Conservation (phyloP, 2,113 vertebrate genomes). For the Rhinolophus ferrumequinum region DNA sequence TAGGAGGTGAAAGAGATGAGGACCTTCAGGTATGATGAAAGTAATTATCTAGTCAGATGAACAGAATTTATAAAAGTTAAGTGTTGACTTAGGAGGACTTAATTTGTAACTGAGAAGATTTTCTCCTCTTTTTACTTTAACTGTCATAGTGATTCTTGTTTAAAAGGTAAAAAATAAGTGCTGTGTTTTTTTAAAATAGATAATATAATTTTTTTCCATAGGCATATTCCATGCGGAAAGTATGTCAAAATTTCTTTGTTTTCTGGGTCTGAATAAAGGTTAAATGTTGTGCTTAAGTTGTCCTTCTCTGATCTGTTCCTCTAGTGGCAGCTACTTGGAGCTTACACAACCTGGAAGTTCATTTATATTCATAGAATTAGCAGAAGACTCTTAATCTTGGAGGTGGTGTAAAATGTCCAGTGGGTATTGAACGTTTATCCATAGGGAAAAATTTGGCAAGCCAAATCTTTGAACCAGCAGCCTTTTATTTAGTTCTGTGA, state of each 20-base stretch:
- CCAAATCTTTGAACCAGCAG: background rate
- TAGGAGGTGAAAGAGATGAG: background rate
- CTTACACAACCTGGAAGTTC: background rate
- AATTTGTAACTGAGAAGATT: conserved; percentile 1
- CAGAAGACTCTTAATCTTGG: background rate
- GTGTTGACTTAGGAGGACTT: background rate
- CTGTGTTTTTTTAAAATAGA: background rate
- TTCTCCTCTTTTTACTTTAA: background rate
- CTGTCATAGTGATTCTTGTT: background rate
- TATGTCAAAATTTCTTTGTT: background rate
- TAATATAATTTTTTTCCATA: background rate
- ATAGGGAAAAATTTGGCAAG: background rate
- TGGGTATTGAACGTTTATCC: background rate
- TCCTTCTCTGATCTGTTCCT: background rate
- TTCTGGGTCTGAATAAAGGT: conserved; percentile 30
- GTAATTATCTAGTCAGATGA: conserved; percentile 23
- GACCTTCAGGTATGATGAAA: background rate
- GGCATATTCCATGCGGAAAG: background rate
- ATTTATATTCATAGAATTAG: conserved; percentile 31
- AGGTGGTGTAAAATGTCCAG: background rate
- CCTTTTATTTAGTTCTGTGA: conserved; percentile 32
- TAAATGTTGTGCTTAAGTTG: background rate
- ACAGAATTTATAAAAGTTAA: conserved; percentile 19
- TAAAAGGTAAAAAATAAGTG: background rate
- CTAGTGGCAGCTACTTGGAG: background rate